Evolutionary conservation across 2,888 invertebrate species (phyloP).

Genomic region (Brachyptera putata): DNA sequence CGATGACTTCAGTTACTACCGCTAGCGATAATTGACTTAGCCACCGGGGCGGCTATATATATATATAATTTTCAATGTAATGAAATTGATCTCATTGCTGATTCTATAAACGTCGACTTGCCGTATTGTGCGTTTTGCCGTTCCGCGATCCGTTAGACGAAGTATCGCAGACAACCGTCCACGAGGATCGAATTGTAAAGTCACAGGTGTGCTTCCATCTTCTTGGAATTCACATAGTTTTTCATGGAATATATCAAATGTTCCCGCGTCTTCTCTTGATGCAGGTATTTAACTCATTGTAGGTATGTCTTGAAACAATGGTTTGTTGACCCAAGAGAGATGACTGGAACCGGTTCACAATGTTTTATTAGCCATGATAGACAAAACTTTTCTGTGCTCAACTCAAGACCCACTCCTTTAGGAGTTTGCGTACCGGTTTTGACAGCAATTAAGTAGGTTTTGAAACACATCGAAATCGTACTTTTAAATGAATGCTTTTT

Average conservation of each 20-base stretch:
- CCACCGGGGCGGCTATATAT: no score
- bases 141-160: no score
- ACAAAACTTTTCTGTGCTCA: neutral
- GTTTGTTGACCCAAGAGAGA: conserved; percentile 8
- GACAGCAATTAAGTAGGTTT: conserved; percentile 25
- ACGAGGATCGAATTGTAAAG: no score
- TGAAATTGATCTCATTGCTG: no score
- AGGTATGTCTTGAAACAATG: conserved; percentile 14
- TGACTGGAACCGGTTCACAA: conserved; percentile 2
- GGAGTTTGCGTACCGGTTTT: no score
- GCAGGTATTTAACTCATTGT: neutral
- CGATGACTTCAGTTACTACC: no score
- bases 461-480: conserved; percentile 25
- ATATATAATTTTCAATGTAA: no score
- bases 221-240: neutral
- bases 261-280: neutral
- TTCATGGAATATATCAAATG: conserved; percentile 4
- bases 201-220: neutral
- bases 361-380: conserved; percentile 7
- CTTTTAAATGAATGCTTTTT: conserved; percentile 15
- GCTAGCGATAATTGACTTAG: no score
- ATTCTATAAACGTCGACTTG: no score
- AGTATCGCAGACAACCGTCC: no score
- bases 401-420: conserved; percentile 1
- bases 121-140: no score